Conservation (phyloP, 2,888 invertebrate species). For the Agapostemon virescens region DNA sequence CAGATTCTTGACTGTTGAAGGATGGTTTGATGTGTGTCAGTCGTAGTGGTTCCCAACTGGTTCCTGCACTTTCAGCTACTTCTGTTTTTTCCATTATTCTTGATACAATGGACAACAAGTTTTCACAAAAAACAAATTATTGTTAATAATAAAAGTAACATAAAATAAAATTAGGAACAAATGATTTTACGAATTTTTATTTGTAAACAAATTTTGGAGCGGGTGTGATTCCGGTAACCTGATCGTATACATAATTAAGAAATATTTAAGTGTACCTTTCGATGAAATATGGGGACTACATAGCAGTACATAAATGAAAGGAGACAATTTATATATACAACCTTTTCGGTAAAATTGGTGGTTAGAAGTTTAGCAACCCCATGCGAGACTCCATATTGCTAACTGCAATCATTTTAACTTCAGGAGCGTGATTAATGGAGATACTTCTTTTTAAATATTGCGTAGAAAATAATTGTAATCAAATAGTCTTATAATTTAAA, state of each 20-base stretch:
- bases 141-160: no score
- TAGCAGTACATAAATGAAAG: not conserved
- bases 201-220: not conserved
- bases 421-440: not conserved
- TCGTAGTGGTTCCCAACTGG: conserved; percentile 71
- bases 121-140: conserved; percentile 4
- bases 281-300: not conserved
- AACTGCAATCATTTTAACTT: not conserved
- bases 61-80: not conserved
- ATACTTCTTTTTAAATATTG: not conserved
- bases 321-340: not conserved
- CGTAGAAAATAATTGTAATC: no score
- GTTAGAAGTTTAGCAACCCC: not conserved
- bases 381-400: not conserved
- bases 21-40: conserved; percentile 71
- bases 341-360: not conserved
- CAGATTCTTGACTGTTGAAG: conserved; percentile 66
- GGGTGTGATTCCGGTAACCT: not conserved
- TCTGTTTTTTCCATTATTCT: conserved; percentile 44
- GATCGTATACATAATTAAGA: conserved; percentile 1
- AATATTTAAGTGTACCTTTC: not conserved
- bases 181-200: not conserved
- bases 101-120: not conserved
- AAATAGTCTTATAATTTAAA: no score
- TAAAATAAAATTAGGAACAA: not conserved